Evolutionary conservation across 2,888 invertebrate genomes (phyloP).

Genomic region (Trichacis sp.): DNA sequence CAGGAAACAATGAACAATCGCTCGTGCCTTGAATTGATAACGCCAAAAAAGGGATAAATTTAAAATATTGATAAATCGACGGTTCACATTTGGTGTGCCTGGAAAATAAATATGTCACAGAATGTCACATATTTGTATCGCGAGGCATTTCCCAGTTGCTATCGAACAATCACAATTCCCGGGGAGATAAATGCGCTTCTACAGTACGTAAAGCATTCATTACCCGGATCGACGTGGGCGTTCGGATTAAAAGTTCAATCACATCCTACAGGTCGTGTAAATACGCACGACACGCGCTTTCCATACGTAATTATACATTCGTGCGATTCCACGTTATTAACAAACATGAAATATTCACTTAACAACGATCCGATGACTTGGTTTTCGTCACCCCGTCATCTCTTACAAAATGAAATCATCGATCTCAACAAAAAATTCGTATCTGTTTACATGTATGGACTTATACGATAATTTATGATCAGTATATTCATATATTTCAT

Average conservation of each 20-base stretch:
- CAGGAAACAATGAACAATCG: too few relatives aligned
- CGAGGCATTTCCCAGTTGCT: constrained; percentile 14
- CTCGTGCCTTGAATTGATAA: too few relatives aligned
- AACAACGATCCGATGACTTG: neutral
- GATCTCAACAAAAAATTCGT: too few relatives aligned
- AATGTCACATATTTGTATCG: constrained; percentile 24
- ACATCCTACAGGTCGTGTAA: constrained; percentile 20
- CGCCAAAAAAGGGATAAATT: too few relatives aligned
- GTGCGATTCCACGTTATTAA: constrained; percentile 9
- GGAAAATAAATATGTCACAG: constrained; percentile 26
- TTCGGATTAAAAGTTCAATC: constrained; percentile 26
- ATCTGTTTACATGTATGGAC: too few relatives aligned
- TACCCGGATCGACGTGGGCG: constrained; percentile 10
- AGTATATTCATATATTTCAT: too few relatives aligned
- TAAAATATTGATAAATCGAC: too few relatives aligned
- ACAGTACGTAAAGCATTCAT: constrained; percentile 24
- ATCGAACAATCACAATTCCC: constrained; percentile 19
- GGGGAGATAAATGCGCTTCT: constrained; percentile 15
- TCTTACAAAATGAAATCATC: neutral
- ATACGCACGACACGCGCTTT: constrained; percentile 29
- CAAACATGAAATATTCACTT: neutral
- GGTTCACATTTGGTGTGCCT: neutral
- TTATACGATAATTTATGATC: too few relatives aligned
- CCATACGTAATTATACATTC: constrained; percentile 29
- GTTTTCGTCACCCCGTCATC: neutral